Evolutionary conservation across 2,888 invertebrate genomes (phyloP).

Genomic region (Yponomeuta plumbellus): DNA sequence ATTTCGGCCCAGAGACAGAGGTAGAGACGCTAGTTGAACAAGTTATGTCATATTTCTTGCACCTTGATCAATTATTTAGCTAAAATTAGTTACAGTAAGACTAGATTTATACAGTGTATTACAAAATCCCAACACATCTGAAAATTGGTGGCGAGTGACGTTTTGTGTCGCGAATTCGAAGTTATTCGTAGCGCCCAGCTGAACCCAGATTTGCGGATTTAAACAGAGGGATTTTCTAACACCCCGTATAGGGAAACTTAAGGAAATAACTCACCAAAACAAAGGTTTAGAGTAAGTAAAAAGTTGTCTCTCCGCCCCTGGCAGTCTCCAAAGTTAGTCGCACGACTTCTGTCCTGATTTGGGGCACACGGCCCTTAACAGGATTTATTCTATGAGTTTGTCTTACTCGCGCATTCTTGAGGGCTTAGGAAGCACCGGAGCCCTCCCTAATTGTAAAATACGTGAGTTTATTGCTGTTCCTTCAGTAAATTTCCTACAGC

Average conservation of each 20-base stretch:
- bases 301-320: background rate
- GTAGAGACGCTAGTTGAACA: too few species aligned
- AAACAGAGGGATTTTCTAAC: too few species aligned
- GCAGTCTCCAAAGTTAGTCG: background rate
- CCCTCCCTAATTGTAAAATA: background rate
- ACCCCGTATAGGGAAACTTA: background rate
- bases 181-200: too few species aligned
- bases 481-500: background rate
- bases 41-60: too few species aligned
- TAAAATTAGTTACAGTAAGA: too few species aligned
- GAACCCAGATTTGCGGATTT: too few species aligned
- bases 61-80: too few species aligned
- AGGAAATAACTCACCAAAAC: slow-evolving; percentile 8
- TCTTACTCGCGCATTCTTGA: background rate
- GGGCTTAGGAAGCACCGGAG: background rate
- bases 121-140: too few species aligned
- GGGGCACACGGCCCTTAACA: slow-evolving; percentile 7
- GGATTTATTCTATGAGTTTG: slow-evolving; percentile 13
- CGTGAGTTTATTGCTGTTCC: background rate
- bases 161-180: too few species aligned
- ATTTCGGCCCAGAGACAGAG: too few species aligned
- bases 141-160: too few species aligned
- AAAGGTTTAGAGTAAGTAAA: slow-evolving; percentile 6
- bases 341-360: slow-evolving; percentile 3
- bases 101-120: too few species aligned